These are phyloP conservation scores for Montipora capitata DNA, from an alignment of 92 coral and sea anemone species.

Conservation along the genomic window DNA sequence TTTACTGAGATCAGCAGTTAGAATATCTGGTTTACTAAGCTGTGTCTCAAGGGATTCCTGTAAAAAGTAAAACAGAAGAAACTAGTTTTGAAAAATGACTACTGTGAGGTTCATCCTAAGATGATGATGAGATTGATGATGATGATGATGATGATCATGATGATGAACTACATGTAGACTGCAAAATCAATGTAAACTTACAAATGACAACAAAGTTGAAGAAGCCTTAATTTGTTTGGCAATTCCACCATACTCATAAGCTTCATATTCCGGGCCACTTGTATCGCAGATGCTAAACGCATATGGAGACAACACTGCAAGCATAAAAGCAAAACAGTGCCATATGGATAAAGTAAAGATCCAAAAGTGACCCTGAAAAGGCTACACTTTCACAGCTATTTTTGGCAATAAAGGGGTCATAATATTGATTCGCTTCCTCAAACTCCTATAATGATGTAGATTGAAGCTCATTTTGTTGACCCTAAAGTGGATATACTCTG, in stretches of 20 bases:
- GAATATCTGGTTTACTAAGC: slow-evolving; percentile 87
- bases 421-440: no score
- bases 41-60: slow-evolving; percentile 93
- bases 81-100: not conserved
- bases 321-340: not conserved
- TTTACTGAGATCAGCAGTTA: slow-evolving; percentile 92
- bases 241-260: slow-evolving; percentile 89
- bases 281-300: slow-evolving; percentile 97
- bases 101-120: no score
- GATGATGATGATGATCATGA: no score
- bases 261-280: slow-evolving; percentile 74
- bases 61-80: not conserved
- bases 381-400: no score
- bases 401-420: no score
- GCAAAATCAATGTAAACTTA: slow-evolving; percentile 53
- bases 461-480: no score
- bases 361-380: no score
- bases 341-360: no score
- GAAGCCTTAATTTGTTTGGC: slow-evolving; percentile 88
- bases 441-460: no score
- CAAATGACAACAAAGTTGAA: slow-evolving; percentile 74
- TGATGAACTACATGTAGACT: no score
- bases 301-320: slow-evolving; percentile 92
- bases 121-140: no score
- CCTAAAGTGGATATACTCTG: no score